Base-by-base conservation (phyloP, 1,140 invertebrate species). In the Drosophila simulans region DNA sequence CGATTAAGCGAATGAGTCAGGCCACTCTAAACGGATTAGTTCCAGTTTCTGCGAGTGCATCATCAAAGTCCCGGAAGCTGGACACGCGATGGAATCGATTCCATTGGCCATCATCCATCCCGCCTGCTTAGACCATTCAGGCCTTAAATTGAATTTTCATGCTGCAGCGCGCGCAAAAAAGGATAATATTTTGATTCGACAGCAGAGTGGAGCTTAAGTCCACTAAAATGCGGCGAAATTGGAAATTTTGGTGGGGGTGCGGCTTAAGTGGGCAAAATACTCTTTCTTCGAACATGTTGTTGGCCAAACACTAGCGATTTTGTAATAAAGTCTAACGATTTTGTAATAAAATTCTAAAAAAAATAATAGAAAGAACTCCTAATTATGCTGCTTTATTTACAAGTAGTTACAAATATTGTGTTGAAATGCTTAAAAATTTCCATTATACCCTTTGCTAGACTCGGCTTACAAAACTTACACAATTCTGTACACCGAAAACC, bases 91-190 rank as follows among this genome's bases (percentile, higher is more conserved):
- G 25, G 15, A 22, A 11, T 35, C 54, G 15, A 65, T 59, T 39
- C 11, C 34, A 40, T 2, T 62, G 45, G 64, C 15, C 15, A 27
- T 27, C 5, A 5, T 0, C 22, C 65, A 34, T 66, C 62, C 60
- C 27, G 8, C 1, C 65, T 71, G 68, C 66, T 71, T 71, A 71
- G 68, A 59, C 13, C 65, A 71, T 10, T 71, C 42, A 70, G 42
- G 71, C 71, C 51, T 31, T 49, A 75, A 75, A 75, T 75, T 75
- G 71, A 74, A 74, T 74, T 74, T 74, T 74, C 31, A 63, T 70
- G 70, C 70, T 74, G 70, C 71, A 64, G 51, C 43, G 40, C 52
- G 10, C 11, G 20, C 70, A 35, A 49, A 72, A 71, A 40, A 71
- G 69, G 69, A 48, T 54, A 62, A 49, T 48, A 39, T 48, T 48